Evolutionary conservation across 2,888 invertebrate species (phyloP).

Genomic region (Psylliodes chrysocephalus): DNA sequence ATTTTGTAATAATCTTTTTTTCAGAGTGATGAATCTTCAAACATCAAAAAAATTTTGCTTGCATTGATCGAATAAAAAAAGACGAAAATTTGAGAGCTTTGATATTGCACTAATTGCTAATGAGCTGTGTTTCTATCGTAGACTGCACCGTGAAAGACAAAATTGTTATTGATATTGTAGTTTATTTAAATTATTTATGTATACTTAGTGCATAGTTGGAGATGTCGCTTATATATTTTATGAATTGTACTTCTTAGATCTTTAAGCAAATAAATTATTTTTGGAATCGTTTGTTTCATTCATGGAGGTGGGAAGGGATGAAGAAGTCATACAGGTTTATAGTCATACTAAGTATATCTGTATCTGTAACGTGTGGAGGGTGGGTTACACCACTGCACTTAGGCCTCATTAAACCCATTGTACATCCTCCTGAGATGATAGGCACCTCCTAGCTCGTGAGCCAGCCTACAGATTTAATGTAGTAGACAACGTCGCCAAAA

Average conservation of each 20-base stretch:
- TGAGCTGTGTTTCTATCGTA: neutral
- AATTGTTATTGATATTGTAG: neutral
- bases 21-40: slow-evolving; percentile 84
- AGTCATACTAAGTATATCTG: too few species aligned
- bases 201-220: neutral
- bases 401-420: too few species aligned
- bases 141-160: slow-evolving; percentile 8
- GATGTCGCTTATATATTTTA: slow-evolving; percentile 20
- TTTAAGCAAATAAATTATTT: slow-evolving; percentile 21
- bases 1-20: slow-evolving; percentile 54
- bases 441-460: too few species aligned
- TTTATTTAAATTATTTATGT: slow-evolving; percentile 1
- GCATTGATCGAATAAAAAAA: slow-evolving; percentile 67
- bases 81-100: slow-evolving; percentile 14
- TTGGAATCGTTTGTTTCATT: neutral
- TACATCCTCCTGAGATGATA: too few species aligned
- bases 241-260: slow-evolving; percentile 16
- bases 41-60: slow-evolving; percentile 84
- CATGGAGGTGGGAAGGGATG: too few species aligned
- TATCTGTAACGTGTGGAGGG: too few species aligned
- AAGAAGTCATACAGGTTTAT: too few species aligned
- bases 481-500: too few species aligned
- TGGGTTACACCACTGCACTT: too few species aligned
- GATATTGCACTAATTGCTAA: slow-evolving; percentile 4
- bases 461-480: too few species aligned